Percentiles rank a stretch among this genome's conserved stretches.
Evolutionary conservation across 2,113 vertebrate genomes (phyloP).

Genomic region (Phrynosoma platyrhinos): DNA sequence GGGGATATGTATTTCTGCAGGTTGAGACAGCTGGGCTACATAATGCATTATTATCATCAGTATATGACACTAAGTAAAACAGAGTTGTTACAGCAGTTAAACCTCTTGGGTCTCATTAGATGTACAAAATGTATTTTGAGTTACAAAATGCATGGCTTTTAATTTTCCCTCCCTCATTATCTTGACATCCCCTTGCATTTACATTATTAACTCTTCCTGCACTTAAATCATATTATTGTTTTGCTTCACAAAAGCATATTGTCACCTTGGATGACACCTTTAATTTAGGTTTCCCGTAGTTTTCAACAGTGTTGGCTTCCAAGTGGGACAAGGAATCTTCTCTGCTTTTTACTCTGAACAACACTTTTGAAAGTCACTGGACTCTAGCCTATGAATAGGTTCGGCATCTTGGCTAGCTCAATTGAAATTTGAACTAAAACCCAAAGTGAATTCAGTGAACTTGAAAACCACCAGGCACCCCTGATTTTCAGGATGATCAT

Average conservation of each 20-base stretch:
- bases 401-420: too few relatives aligned
- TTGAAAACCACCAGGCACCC: too few relatives aligned
- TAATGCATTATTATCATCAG: not conserved
- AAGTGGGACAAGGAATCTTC: too few relatives aligned
- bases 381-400: too few relatives aligned
- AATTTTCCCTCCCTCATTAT: not conserved
- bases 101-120: slow-evolving; percentile 20
- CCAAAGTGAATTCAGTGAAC: too few relatives aligned
- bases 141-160: slow-evolving; percentile 12
- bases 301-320: not conserved
- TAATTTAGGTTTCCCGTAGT: too few relatives aligned
- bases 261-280: too few relatives aligned
- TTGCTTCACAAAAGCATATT: not conserved
- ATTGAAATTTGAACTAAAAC: too few relatives aligned
- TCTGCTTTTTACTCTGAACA: too few relatives aligned
- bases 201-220: not conserved
- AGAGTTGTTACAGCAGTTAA: not conserved
- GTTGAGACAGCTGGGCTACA: not conserved
- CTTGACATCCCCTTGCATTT: not conserved
- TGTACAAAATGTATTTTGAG: slow-evolving; percentile 18
- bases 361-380: too few relatives aligned
- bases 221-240: not conserved
- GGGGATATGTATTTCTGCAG: not conserved
- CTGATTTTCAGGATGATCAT: too few relatives aligned
- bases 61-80: slow-evolving; percentile 3